Evolutionary conservation across 2,797 vertebrate species (phyloP).

Genomic region (Scarus forsteni): DNA sequence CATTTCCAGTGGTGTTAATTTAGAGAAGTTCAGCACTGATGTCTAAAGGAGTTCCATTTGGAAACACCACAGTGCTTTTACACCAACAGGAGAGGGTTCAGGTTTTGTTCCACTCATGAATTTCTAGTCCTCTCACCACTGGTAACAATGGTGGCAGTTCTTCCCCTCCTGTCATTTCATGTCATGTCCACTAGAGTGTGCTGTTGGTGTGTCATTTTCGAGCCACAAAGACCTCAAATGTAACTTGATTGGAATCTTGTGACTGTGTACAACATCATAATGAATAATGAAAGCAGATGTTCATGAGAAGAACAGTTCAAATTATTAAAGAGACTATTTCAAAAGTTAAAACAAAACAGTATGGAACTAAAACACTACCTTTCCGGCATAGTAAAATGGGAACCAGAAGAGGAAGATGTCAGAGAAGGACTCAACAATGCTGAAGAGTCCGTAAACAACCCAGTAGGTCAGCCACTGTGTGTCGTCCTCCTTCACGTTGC

Average conservation of each 20-base stretch:
- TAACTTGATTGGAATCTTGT: not conserved
- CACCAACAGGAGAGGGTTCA: too few species aligned
- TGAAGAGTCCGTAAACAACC: constrained; percentile 96
- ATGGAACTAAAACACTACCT: constrained; percentile 79
- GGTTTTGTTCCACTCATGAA: too few species aligned
- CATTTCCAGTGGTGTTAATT: too few species aligned
- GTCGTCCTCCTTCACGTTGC: constrained; percentile 90
- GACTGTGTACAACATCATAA: constrained; percentile 7
- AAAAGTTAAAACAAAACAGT: not conserved
- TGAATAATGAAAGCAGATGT: constrained; percentile 5
- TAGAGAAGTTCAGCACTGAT: too few species aligned
- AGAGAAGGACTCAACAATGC: constrained; percentile 91
- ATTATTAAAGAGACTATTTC: not conserved
- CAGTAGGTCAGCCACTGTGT: constrained; percentile 97
- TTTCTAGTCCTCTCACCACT: too few species aligned
- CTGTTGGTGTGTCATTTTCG: too few species aligned
- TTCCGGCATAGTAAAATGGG: constrained; percentile 94
- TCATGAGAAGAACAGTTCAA: not conserved
- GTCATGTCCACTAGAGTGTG: too few species aligned
- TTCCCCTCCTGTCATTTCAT: too few species aligned
- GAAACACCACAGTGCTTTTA: too few species aligned
- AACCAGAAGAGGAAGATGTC: constrained; percentile 97
- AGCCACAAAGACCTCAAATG: too few species aligned
- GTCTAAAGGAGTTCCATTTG: too few species aligned
- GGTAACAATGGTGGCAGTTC: too few species aligned